Evolutionary conservation across 2,113 vertebrate genomes (phyloP).

Genomic region (Chaetura pelagica): DNA sequence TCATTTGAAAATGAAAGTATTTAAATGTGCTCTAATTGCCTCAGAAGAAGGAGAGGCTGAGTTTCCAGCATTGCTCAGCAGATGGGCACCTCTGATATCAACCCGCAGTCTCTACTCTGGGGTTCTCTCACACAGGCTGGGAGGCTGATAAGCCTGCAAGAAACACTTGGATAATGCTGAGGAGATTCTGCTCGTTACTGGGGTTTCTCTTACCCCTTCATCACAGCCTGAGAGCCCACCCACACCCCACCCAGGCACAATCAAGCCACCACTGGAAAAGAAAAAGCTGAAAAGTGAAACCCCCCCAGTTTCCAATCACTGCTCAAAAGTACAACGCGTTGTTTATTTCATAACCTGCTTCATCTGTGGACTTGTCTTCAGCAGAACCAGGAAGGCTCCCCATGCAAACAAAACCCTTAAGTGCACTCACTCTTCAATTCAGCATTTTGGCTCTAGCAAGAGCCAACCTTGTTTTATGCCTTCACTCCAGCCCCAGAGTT

Average conservation of each 20-base stretch:
- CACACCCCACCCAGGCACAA: neutral
- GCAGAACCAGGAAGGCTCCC: neutral
- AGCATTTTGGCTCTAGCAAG: neutral
- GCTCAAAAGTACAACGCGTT: neutral
- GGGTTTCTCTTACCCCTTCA: neutral
- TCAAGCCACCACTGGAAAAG: neutral
- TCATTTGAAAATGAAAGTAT: neutral
- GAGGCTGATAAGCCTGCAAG: neutral
- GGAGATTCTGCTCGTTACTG: neutral
- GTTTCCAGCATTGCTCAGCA: neutral
- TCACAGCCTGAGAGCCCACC: neutral
- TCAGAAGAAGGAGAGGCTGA: neutral
- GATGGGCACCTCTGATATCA: constrained; percentile 10
- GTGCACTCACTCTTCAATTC: neutral
- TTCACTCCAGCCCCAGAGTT: neutral
- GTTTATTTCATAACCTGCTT: neutral
- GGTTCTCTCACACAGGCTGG: neutral
- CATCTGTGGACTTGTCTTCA: neutral
- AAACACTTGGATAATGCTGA: neutral
- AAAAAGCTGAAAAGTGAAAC: neutral
- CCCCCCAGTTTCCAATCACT: neutral
- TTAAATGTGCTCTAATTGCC: neutral
- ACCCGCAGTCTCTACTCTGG: neutral
- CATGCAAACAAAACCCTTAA: neutral
- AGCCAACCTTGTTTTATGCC: neutral